phyloP scores from a whole-genome alignment of 2,888 invertebrate species.

The Orthonevra nobilis region DNA sequence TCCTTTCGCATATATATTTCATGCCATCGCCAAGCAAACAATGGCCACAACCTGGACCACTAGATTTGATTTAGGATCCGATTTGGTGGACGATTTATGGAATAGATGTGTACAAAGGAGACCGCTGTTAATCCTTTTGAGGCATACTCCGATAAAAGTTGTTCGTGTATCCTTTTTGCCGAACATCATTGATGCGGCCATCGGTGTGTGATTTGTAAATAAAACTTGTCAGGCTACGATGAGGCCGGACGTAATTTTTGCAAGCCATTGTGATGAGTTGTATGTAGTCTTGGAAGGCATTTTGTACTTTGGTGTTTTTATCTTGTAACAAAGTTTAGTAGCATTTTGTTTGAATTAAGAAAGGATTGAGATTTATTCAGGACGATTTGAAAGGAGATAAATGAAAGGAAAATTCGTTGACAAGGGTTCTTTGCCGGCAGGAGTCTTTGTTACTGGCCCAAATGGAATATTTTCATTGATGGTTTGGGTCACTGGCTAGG shows the following conservation, averaged over 20 bases:
- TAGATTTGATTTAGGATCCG: slow-evolving; percentile 45
- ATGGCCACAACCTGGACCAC: slow-evolving; percentile 34
- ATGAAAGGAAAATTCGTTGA: slow-evolving; percentile 17
- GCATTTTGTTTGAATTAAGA: slow-evolving; percentile 1
- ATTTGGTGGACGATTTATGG: slow-evolving; percentile 7
- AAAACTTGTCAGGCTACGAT: slow-evolving; percentile 11
- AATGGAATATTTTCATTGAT: too few relatives aligned
- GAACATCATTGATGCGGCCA: slow-evolving; percentile 16
- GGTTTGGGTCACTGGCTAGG: too few relatives aligned
- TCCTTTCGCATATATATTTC: slow-evolving; percentile 22
- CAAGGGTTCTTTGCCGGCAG: slow-evolving; percentile 14
- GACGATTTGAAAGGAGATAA: slow-evolving; percentile 6
- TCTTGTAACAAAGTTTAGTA: background rate
- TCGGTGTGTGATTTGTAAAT: slow-evolving; percentile 1
- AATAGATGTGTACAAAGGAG: slow-evolving; percentile 1
- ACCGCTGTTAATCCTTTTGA: slow-evolving; percentile 29
- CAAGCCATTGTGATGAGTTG: background rate
- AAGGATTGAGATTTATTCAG: slow-evolving; percentile 26
- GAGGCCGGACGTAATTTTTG: background rate
- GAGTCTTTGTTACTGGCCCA: too few relatives aligned
- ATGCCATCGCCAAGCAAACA: slow-evolving; percentile 23
- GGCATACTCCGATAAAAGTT: slow-evolving; percentile 6
- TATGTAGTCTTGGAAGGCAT: background rate
- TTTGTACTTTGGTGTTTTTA: background rate
- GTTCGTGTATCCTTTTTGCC: background rate